phyloP scores from a whole-genome alignment of 2,888 invertebrate species.

The Odiellus spinosus region DNA sequence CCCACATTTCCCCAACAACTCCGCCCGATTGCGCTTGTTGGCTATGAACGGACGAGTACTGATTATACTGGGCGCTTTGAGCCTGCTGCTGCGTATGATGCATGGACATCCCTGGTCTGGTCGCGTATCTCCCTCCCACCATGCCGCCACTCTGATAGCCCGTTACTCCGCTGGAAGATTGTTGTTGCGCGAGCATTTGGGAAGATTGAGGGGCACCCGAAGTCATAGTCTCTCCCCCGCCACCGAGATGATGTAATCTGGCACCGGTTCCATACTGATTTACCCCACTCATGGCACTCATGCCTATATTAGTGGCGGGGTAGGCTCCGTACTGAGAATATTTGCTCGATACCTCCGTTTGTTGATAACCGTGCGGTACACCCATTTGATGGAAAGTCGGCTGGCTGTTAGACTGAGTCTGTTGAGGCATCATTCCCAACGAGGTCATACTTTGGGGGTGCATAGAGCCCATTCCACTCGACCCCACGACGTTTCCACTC shows the following conservation, averaged over 20 bases:
- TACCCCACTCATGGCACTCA: constrained; percentile 8
- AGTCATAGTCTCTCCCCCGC: constrained; percentile 11
- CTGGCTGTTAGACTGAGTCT: constrained; percentile 10
- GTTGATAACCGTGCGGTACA: constrained; percentile 16
- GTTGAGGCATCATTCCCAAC: too few species aligned
- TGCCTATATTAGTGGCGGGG: constrained; percentile 14
- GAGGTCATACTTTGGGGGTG: too few species aligned
- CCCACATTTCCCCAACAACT: too few species aligned
- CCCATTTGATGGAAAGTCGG: constrained; percentile 16
- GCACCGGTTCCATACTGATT: constrained; percentile 15
- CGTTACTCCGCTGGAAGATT: neutral
- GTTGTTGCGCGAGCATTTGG: neutral
- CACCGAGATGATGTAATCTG: constrained; percentile 14
- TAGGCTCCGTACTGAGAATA: constrained; percentile 16
- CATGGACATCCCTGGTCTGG: constrained; percentile 2
- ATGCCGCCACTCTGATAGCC: neutral
- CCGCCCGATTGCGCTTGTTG: too few species aligned
- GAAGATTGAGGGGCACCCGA: constrained; percentile 9
- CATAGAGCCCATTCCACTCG: too few species aligned
- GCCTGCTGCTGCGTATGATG: constrained; percentile 5
- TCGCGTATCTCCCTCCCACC: neutral
- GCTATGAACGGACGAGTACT: constrained; percentile 1
- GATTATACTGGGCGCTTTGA: neutral
- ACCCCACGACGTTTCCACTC: too few species aligned
- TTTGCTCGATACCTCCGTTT: constrained; percentile 19